phyloP scores from a whole-genome alignment of 2,888 invertebrate species.

The Phortica okadai region DNA sequence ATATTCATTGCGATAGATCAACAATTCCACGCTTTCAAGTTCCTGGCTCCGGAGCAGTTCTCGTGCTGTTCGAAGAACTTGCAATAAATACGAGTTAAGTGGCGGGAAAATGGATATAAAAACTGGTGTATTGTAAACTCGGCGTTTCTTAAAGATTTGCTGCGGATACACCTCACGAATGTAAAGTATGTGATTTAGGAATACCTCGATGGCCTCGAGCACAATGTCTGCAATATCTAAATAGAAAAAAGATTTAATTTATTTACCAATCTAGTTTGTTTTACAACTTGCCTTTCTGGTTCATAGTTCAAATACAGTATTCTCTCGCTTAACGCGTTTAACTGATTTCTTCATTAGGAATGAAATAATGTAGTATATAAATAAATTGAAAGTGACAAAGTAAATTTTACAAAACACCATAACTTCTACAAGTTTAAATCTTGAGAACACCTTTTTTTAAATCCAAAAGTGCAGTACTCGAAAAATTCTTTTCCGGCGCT shows the following conservation, averaged over 20 bases:
- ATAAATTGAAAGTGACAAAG: too few relatives aligned
- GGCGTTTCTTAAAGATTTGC: conserved; percentile 72
- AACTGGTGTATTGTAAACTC: conserved; percentile 71
- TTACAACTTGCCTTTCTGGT: conserved; percentile 27
- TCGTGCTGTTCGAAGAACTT: conserved; percentile 62
- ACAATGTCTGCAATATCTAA: conserved; percentile 58
- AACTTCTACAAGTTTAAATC: too few relatives aligned
- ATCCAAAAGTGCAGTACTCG: too few relatives aligned
- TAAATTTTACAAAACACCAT: too few relatives aligned
- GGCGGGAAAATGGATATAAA: conserved; percentile 71
- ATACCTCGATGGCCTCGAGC: conserved; percentile 73
- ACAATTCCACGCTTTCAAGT: conserved; percentile 63
- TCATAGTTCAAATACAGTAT: background rate
- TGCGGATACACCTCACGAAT: conserved; percentile 71
- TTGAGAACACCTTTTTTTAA: too few relatives aligned
- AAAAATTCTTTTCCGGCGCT: too few relatives aligned
- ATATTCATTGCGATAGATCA: conserved; percentile 61
- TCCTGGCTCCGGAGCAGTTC: conserved; percentile 57
- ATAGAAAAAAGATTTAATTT: background rate
- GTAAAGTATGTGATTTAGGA: conserved; percentile 72
- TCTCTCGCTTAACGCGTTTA: too few relatives aligned
- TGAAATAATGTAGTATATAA: too few relatives aligned
- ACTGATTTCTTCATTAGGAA: too few relatives aligned
- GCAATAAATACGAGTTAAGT: conserved; percentile 68
- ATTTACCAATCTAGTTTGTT: conserved; percentile 5